Conservation (phyloP, 2,888 invertebrate species). For the Phortica okadai region DNA sequence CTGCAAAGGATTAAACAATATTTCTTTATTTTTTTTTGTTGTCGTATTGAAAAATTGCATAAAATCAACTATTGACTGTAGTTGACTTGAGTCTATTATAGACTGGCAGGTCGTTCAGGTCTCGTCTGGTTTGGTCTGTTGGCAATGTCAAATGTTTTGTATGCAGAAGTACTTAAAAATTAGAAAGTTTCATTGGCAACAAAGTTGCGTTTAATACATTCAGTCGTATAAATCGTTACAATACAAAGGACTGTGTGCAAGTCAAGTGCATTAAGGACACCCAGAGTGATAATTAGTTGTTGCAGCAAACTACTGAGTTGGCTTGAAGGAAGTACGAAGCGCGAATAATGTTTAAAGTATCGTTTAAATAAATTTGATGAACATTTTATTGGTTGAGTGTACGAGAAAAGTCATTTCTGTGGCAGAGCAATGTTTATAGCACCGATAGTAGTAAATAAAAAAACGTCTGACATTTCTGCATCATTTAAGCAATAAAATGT, state of each 20-base stretch:
- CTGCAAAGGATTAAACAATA: constrained; percentile 4
- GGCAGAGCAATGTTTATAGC: background rate
- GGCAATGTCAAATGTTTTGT: constrained; percentile 2
- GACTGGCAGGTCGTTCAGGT: background rate
- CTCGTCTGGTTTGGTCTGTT: background rate
- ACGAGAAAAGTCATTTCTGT: background rate
- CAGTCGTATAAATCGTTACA: too few relatives aligned
- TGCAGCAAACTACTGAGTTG: background rate
- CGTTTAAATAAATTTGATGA: too few relatives aligned
- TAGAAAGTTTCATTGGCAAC: constrained; percentile 22
- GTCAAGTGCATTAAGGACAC: constrained; percentile 4
- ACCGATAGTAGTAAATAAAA: background rate
- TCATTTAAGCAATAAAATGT: background rate
- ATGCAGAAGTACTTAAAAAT: constrained; percentile 20
- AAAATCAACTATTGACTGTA: background rate
- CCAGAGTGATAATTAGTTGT: background rate
- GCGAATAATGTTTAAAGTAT: background rate
- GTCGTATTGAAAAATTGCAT: background rate
- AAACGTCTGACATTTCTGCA: background rate
- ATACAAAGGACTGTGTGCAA: background rate
- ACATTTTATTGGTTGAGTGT: too few relatives aligned
- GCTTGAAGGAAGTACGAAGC: background rate
- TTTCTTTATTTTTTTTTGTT: background rate
- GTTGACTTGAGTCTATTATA: background rate
- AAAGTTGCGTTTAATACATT: background rate